A percentile compares a stretch with the other conserved stretches of the same genome.
phyloP scores from a whole-genome alignment of 2,797 vertebrate genomes.

The Megaceryle alcyon region DNA sequence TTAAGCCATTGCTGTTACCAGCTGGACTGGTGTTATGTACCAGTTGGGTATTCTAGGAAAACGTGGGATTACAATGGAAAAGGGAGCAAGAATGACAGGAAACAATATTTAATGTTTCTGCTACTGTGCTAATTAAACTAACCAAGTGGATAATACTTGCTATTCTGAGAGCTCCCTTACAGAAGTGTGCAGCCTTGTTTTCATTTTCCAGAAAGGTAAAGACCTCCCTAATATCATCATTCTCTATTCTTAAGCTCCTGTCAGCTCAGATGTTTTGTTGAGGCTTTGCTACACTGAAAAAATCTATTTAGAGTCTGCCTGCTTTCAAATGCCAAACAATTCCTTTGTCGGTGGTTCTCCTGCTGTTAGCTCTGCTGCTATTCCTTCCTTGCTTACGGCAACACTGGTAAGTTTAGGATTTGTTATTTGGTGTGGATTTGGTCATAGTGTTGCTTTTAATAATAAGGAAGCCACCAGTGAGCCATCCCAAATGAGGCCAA shows the following conservation, averaged over 20 bases:
- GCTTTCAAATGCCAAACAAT: background rate
- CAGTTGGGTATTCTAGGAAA: background rate
- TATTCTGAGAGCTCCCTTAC: background rate
- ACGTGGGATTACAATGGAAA: background rate
- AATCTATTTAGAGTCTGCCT: background rate
- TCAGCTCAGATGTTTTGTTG: background rate
- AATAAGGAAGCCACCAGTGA: background rate
- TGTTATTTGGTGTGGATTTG: background rate
- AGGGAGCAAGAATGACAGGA: constrained; percentile 15
- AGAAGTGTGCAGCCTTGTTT: background rate
- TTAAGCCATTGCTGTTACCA: fast-evolving
- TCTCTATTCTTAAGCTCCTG: background rate
- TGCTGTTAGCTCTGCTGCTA: background rate
- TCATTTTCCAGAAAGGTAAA: background rate
- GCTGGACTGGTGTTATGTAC: background rate
- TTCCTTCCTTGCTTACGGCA: background rate
- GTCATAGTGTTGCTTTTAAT: background rate
- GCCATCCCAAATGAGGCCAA: background rate
- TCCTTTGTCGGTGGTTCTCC: background rate
- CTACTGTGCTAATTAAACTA: background rate
- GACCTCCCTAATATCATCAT: background rate
- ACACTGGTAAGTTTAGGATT: background rate
- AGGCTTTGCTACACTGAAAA: background rate
- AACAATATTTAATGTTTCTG: background rate
- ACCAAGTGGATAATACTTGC: background rate